Conservation (phyloP, 2,888 invertebrate genomes). For the Tanypteryx hageni region DNA sequence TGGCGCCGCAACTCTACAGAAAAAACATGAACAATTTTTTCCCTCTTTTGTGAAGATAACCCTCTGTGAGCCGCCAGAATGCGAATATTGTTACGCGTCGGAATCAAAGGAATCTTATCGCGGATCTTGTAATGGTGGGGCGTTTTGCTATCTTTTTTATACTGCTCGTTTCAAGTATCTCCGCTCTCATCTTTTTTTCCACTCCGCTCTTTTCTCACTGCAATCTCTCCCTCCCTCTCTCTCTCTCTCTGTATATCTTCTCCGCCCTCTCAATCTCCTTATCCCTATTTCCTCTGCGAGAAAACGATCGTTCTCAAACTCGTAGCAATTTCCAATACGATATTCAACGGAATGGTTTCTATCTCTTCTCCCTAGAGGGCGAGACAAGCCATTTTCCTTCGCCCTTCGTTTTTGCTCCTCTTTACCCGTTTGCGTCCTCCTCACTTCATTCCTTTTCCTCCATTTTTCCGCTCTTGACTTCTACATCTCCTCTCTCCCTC, state of each 20-base stretch:
- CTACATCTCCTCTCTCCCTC: background rate
- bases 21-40: too few relatives aligned
- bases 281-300: background rate
- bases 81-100: too few relatives aligned
- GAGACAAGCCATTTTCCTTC: constrained; percentile 31
- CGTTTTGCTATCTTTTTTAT: too few relatives aligned
- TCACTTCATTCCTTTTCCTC: background rate
- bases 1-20: too few relatives aligned
- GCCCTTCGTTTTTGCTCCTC: background rate
- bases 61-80: too few relatives aligned
- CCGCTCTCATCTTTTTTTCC: background rate
- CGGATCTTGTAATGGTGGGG: too few relatives aligned
- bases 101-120: too few relatives aligned
- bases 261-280: background rate
- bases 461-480: background rate
- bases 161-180: too few relatives aligned
- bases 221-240: background rate
- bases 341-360: constrained; percentile 42
- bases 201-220: background rate
- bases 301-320: constrained; percentile 4
- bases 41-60: too few relatives aligned
- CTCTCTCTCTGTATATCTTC: background rate
- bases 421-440: too few relatives aligned
- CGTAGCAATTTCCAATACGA: constrained; percentile 30
- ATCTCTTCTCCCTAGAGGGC: constrained; percentile 22